Evolutionary conservation across 2,797 vertebrate species (phyloP), one percentile per base, ranked within the genome.

Genomic region (Manis pentadactyla): DNA sequence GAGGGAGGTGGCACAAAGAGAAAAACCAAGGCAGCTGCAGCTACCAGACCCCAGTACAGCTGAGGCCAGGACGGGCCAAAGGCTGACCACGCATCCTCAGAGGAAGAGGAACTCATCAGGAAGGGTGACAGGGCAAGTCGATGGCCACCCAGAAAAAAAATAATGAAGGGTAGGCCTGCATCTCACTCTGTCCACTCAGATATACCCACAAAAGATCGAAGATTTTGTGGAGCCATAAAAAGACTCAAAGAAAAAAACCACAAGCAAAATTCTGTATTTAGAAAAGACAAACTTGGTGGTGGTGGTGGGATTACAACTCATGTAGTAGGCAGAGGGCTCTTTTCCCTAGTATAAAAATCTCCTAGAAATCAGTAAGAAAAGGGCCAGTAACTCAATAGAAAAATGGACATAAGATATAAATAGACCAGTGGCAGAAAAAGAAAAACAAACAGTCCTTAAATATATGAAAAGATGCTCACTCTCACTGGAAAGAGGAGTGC

Each of bases 21-120:
- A 61, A n/a, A 2, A 10, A 18, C n/a, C 53, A 19, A 59, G 25
- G 17, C 7, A 4, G 42, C 51, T 1, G 0, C 4, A 6, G 51
- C 42, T 15, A 3, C 42, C 66, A 75, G 57, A 18, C 61, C 18
- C 53, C 51, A 42, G 0, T 14, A 14, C 7, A 17, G 12, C 9
- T 0, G 18, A 55, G 79, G 19, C 34, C 5, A 13, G 39, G 61
- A 8, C 9, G 1, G 0, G 23, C 55, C 29, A 2, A 14, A 25
- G 51, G 55, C 0, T 11, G 29, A 8, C 49, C 29, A 25, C 31
- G 37, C 9, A 73, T 49, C 42, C 11, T 0, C 23, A n/a, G 0
- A 4, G 63, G 31, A 49, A 92, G 63, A 75, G 29, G 55, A 17
- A 39, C 31, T 25, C 51, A 27, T 55, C 69, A 42, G 57, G 15